Base-by-base conservation (phyloP, 2,888 invertebrate genomes). In the Trachelus troglodyta region DNA sequence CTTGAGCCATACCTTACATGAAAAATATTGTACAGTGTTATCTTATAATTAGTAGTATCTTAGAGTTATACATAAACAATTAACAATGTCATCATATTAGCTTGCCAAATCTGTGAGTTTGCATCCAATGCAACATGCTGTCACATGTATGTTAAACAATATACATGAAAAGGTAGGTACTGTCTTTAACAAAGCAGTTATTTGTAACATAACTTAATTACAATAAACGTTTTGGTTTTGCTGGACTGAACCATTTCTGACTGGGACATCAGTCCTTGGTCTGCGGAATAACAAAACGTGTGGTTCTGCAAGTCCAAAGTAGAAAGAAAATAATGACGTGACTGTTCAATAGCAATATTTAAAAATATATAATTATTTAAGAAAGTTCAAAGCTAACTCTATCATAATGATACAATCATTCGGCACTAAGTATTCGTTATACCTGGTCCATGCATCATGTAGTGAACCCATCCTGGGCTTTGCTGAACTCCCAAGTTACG, bases 401-500 rank as follows among this genome's bases (percentile, higher is more conserved):
- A 12, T 35, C 35, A 4, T 15, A 37, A 71, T 11, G 12, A 23
- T 12, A 76, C 73, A n/a, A 69, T 1, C 30, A 76, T 31, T 23
- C 11, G n/a, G n/a, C 11, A 37, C 34, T 23, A 34, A 75, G 9
- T 69, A 31, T 37, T 30, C 23, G 11, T 37, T 76, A 33, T 89
- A 93, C 94, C 94, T 69, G 98, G 98, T 33, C 95, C 95, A 90
- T 98, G 98, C 83, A 97, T 94, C 97, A 97, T 96, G 90, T 97
- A 97, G 92, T 97, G 97, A 1, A 96, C 94, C 96, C 96, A 97
- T 75, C 96, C 96, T 0, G 97, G 97, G 89, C 97, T 97, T 91
- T 98, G 98, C 90, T 98, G 98, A 0, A 98, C 97, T 0, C 98
- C 98, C 1, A 98, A 94, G 91, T 97, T 97, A 80, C 98, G 93